phyloP scores from a whole-genome alignment of 2,888 invertebrate genomes.

The Thecocarcelia acutangulata region DNA sequence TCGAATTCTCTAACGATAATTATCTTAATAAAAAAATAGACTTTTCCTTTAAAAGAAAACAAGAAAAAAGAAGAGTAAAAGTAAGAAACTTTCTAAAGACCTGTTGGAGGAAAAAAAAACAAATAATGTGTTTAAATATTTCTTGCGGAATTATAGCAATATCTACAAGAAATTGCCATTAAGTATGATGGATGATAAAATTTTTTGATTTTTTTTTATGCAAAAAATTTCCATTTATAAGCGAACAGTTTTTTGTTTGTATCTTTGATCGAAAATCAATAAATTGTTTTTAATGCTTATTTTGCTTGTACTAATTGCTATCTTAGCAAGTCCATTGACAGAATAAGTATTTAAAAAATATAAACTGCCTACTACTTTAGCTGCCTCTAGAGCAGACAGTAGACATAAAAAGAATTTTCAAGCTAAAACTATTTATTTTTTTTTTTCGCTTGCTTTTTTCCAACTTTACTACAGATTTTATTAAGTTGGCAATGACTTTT shows the following conservation, averaged over 20 bases:
- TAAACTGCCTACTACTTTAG: not conserved
- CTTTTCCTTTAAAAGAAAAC: conserved; percentile 26
- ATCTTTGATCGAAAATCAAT: too few species aligned
- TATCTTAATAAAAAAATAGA: conserved; percentile 16
- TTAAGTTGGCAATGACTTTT: conserved; percentile 50
- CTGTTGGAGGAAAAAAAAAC: conserved; percentile 40
- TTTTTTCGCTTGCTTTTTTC: too few species aligned
- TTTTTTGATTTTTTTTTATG: not conserved
- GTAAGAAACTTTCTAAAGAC: conserved; percentile 58
- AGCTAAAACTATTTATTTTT: too few species aligned
- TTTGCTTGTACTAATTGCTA: not conserved
- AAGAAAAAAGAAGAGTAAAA: conserved; percentile 56
- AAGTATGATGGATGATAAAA: too few species aligned
- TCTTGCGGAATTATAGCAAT: too few species aligned
- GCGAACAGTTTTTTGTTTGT: too few species aligned
- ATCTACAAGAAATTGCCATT: too few species aligned
- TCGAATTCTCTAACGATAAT: conserved; percentile 27
- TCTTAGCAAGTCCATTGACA: conserved; percentile 33
- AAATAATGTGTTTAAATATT: not conserved
- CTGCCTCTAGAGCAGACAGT: conserved; percentile 4
- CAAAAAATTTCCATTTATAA: too few species aligned
- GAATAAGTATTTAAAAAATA: not conserved
- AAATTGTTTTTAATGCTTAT: too few species aligned
- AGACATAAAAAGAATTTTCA: too few species aligned
- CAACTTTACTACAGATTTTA: conserved; percentile 26